Evolutionary conservation across 1,140 invertebrate genomes (phyloP).

Genomic region (Sitodiplosis mosellana): DNA sequence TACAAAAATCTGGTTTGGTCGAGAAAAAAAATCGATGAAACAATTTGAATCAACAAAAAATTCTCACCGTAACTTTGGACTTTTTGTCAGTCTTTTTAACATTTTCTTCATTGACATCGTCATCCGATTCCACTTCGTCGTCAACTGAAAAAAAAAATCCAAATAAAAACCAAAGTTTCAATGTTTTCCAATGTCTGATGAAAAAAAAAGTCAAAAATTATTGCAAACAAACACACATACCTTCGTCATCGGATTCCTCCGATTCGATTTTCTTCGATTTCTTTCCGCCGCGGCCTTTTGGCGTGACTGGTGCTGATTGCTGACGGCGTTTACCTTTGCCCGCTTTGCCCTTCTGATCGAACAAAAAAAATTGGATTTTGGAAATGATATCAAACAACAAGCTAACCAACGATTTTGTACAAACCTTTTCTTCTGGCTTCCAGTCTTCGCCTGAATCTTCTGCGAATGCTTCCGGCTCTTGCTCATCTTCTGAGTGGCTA

Average conservation of each 20-base stretch:
- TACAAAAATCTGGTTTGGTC: not conserved
- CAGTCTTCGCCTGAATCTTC: conserved; percentile 1
- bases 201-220: not conserved
- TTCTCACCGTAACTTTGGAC: not conserved
- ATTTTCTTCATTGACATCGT: not conserved
- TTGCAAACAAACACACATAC: not conserved
- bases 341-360: too few species aligned
- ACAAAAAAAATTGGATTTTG: not conserved
- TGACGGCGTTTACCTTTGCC: not conserved
- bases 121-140: not conserved
- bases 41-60: not conserved
- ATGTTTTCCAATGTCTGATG: not conserved
- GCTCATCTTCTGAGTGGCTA: not conserved
- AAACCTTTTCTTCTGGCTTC: not conserved
- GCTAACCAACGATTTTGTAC: not conserved
- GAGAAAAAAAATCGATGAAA: not conserved
- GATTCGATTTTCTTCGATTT: not conserved
- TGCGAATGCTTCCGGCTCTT: not conserved
- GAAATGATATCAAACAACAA: not conserved
- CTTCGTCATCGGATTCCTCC: not conserved
- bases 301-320: not conserved
- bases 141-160: not conserved
- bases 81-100: not conserved
- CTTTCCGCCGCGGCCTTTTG: not conserved
- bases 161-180: not conserved